Evolutionary conservation across 30 jellyfish, hydroid and myxozoan species (phyloP).

Genomic region (Aurelia sp.): DNA sequence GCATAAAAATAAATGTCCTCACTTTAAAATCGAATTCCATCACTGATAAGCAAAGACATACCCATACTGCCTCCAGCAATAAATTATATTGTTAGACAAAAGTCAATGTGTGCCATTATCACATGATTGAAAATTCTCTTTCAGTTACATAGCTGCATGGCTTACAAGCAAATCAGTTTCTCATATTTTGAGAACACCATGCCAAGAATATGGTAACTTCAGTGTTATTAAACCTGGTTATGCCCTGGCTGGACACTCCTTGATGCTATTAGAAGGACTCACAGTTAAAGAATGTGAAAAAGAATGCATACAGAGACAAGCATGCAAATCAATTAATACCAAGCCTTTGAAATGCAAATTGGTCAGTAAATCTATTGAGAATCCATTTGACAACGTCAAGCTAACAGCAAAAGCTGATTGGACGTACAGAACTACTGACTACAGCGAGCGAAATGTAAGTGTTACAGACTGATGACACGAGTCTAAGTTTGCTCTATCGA

Average conservation of each 20-base stretch:
- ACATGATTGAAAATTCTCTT: too few species aligned
- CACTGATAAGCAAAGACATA: too few species aligned
- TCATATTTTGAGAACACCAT: neutral
- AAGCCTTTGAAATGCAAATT: neutral
- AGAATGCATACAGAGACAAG: neutral
- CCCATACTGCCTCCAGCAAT: too few species aligned
- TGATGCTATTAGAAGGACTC: neutral
- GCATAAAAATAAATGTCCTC: too few species aligned
- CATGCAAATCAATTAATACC: conserved; percentile 3
- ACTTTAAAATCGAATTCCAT: too few species aligned
- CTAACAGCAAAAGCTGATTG: neutral
- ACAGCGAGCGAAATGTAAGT: neutral
- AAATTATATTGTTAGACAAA: too few species aligned
- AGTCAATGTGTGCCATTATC: too few species aligned
- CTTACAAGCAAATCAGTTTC: neutral
- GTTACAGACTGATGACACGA: too few species aligned
- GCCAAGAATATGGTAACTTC: neutral
- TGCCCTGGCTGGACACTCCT: neutral
- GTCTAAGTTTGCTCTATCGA: too few species aligned
- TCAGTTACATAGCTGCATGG: too few species aligned
- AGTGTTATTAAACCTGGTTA: neutral
- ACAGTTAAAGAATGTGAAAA: neutral
- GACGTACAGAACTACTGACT: neutral
- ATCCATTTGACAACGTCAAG: neutral
- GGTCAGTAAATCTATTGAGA: conserved; percentile 2